Evolutionary conservation across 2,888 invertebrate species (phyloP).

Genomic region (Abrostola tripartita): DNA sequence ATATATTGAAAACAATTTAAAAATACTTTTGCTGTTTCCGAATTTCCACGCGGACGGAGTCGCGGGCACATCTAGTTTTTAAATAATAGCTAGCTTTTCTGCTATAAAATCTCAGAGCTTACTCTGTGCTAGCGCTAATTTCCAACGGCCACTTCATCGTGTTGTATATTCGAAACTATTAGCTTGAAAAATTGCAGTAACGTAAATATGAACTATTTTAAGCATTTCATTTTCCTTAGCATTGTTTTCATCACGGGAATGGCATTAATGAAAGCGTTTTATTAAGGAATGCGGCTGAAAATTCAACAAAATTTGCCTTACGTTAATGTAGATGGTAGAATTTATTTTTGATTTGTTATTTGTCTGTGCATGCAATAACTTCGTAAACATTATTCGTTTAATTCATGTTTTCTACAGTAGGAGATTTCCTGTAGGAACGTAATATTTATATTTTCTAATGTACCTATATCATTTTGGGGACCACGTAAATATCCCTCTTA

Average conservation of each 20-base stretch:
- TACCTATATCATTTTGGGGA: background rate
- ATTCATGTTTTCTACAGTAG: too few relatives aligned
- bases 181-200: background rate
- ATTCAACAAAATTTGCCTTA: too few relatives aligned
- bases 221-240: background rate
- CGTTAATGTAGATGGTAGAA: too few relatives aligned
- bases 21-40: too few relatives aligned
- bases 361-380: too few relatives aligned
- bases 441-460: background rate
- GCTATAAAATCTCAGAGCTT: slow-evolving; percentile 7
- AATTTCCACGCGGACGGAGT: too few relatives aligned
- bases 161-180: slow-evolving; percentile 20
- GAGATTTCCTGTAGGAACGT: too few relatives aligned
- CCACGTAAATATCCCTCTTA: background rate
- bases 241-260: background rate
- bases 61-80: too few relatives aligned
- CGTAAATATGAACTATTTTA: background rate
- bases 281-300: too few relatives aligned
- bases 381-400: too few relatives aligned
- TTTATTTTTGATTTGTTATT: too few relatives aligned
- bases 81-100: slow-evolving; percentile 5
- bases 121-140: slow-evolving; percentile 8
- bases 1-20: too few relatives aligned
- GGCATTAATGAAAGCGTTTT: background rate
- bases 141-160: slow-evolving; percentile 18